phyloP scores from a whole-genome alignment of 2,797 vertebrate species.

The Aphelocoma californica region DNA sequence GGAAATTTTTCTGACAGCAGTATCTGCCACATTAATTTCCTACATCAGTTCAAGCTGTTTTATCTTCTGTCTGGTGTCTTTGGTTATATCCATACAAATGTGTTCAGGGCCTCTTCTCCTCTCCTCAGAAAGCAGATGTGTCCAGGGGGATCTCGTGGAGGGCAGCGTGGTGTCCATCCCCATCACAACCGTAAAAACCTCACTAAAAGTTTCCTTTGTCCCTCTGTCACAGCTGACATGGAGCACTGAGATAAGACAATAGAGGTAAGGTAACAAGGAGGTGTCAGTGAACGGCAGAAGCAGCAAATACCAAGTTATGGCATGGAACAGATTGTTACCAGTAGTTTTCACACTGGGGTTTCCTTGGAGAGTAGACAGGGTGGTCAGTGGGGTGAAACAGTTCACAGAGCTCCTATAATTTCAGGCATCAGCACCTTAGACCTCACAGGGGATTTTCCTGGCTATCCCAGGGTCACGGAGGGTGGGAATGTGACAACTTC shows the following conservation, averaged over 20 bases:
- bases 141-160: background rate
- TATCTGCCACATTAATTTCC: background rate
- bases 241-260: fast-evolving
- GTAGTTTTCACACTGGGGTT: background rate
- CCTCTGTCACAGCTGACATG: background rate
- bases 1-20: background rate
- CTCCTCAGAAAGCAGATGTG: fast-evolving
- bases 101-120: background rate
- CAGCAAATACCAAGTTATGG: background rate
- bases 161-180: background rate
- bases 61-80: background rate
- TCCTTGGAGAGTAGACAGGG: fast-evolving
- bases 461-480: background rate
- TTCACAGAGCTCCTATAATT: background rate
- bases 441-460: background rate
- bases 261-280: background rate
- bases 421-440: background rate
- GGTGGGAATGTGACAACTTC: background rate
- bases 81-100: background rate
- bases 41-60: background rate
- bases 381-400: background rate
- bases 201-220: background rate
- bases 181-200: background rate
- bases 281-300: background rate
- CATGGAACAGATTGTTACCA: background rate